Evolutionary conservation across 2,888 invertebrate species (phyloP), one percentile per base, ranked within the genome.

Genomic region (Trachelus iudaicus): DNA sequence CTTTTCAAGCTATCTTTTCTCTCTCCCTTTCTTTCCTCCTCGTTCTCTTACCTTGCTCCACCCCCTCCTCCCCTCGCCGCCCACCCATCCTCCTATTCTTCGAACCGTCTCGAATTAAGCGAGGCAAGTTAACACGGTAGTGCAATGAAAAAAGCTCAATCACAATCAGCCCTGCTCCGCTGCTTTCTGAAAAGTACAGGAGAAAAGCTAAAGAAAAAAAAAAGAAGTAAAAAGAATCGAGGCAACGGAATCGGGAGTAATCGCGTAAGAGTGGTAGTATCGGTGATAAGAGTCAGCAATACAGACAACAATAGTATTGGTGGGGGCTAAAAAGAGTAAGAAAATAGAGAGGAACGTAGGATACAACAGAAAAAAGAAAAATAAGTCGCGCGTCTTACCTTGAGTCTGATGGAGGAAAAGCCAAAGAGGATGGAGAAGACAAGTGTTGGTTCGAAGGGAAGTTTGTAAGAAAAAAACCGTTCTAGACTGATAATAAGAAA

Each of bases 101-200:
- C 15, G 77, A 83, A 83, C 81, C 77, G 78, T 75, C 77, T 30
- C 73, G 74, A 78, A 82, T 83, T 89, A 85, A 89, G 86, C 85
- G 83, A 40, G 81, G 78, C 84, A 79, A 85, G 86, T 86, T 88
- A 84, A 79, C 81, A 79, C 56, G 79, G 79, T 75, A 81, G 83
- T 80, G 80, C 80, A 74, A 76, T 77, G 80, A 2, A 85, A 88
- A 87, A 87, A 87, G 82, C 78, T 81, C 76, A 79, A 82, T 83
- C 84, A 85, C 88, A 89, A 89, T 89, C 89, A 89, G 81, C 85
- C 15, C 6, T 40, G 15, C 15, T 15, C 40, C 6, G 15, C 15
- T 40, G 15, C 40, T 15, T 6, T 40, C 40, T 15, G 15, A 15
- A 40, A 15, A 40, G 40, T 40, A 40, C 40, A 40, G 6, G 40